Evolutionary conservation across 2,797 vertebrate species (phyloP).

Genomic region (Fringilla coelebs): DNA sequence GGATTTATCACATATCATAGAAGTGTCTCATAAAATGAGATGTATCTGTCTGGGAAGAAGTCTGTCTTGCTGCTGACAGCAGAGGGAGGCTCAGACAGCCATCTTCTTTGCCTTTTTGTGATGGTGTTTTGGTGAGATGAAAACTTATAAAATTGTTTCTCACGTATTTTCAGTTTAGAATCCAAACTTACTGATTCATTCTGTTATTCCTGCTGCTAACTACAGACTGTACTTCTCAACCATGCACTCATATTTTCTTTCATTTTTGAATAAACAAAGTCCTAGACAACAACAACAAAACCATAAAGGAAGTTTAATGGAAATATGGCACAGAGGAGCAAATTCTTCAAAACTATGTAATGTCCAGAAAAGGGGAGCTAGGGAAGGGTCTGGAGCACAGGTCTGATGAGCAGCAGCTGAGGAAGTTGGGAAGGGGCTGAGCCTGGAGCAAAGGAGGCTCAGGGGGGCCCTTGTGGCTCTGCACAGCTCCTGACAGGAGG

Average conservation of each 20-base stretch:
- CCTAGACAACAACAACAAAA: background rate
- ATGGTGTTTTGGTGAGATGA: background rate
- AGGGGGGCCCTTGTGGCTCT: background rate
- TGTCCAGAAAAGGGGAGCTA: background rate
- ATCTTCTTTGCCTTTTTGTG: background rate
- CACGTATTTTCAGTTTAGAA: background rate
- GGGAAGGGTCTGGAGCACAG: background rate
- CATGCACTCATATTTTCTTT: background rate
- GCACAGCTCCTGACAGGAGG: background rate
- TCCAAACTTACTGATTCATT: background rate
- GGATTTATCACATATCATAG: background rate
- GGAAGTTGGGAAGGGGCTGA: background rate
- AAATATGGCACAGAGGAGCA: background rate
- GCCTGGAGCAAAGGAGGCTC: background rate
- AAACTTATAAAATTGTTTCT: background rate
- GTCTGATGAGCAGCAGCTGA: background rate
- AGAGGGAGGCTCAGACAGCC: background rate
- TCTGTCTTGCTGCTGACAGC: background rate
- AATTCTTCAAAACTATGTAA: rapidly evolving
- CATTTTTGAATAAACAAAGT: background rate
- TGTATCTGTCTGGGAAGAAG: background rate
- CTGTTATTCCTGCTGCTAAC: background rate
- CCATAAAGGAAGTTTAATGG: background rate
- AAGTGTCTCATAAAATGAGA: background rate
- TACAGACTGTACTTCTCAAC: background rate